Evolutionary conservation across 1,140 invertebrate species (phyloP).

Genomic region (Sitobion miscanthi): DNA sequence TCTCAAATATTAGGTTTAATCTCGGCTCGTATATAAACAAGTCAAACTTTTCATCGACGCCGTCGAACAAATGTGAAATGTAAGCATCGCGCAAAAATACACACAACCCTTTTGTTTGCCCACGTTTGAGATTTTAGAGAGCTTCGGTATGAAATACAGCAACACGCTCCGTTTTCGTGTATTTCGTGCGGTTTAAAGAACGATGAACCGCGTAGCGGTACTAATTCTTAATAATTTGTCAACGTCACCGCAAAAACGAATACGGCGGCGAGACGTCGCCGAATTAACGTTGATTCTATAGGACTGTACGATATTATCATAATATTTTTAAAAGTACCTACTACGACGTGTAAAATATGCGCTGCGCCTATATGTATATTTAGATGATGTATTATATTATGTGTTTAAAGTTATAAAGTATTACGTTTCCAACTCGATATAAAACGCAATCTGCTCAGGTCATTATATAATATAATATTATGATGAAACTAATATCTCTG

Average conservation of each 20-base stretch:
- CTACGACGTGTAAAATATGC: too few relatives aligned
- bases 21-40: neutral
- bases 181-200: neutral
- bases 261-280: too few relatives aligned
- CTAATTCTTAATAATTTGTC: neutral
- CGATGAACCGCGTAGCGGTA: neutral
- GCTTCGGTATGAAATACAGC: neutral
- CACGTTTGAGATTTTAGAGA: neutral
- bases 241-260: neutral
- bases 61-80: neutral
- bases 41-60: neutral
- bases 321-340: too few relatives aligned
- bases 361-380: too few relatives aligned
- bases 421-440: neutral
- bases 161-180: neutral
- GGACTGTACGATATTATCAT: neutral
- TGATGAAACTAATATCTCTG: neutral
- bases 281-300: neutral
- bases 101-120: neutral
- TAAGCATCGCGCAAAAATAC: slow-evolving; percentile 23
- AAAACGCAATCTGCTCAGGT: neutral
- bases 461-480: neutral
- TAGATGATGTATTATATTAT: neutral
- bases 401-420: neutral
- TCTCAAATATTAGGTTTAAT: slow-evolving; percentile 19